These are phyloP conservation scores for Cryptus armator DNA, from an alignment of 2,888 invertebrate genomes.

Conservation along the genomic window DNA sequence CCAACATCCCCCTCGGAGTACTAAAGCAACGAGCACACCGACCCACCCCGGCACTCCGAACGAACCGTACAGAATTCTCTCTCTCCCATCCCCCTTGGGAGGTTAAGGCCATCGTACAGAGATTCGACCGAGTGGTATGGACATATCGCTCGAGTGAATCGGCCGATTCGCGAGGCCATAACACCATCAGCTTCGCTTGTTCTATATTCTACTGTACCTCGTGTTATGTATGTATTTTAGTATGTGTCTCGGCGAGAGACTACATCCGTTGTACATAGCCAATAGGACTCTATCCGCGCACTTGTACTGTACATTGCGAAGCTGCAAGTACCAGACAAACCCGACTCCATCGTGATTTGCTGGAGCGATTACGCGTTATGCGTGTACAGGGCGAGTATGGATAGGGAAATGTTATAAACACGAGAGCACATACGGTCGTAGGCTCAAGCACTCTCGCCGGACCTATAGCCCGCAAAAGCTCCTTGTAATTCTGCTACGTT, in stretches of 20 bases:
- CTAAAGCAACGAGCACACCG: slow-evolving; percentile 71
- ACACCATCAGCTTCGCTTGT: slow-evolving; percentile 59
- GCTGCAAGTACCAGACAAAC: slow-evolving; percentile 22
- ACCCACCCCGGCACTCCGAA: slow-evolving; percentile 29
- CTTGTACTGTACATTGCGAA: background rate
- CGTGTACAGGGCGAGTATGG: slow-evolving; percentile 56
- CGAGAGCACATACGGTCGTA: slow-evolving; percentile 37
- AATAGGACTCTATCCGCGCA: slow-evolving; percentile 2
- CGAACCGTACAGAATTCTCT: slow-evolving; percentile 42
- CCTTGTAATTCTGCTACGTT: slow-evolving; percentile 61
- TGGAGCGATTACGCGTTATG: slow-evolving; percentile 67
- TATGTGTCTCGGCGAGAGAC: slow-evolving; percentile 49
- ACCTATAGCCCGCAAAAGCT: slow-evolving; percentile 51
- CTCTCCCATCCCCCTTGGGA: slow-evolving; percentile 48
- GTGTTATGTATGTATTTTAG: slow-evolving; percentile 39
- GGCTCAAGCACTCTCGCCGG: slow-evolving; percentile 27
- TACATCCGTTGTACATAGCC: background rate
- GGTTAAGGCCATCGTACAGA: slow-evolving; percentile 70
- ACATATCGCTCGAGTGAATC: slow-evolving; percentile 68
- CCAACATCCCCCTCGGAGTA: slow-evolving; percentile 67
- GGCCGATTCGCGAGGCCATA: slow-evolving; percentile 67
- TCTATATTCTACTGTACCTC: slow-evolving; percentile 1
- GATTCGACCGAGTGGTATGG: slow-evolving; percentile 67
- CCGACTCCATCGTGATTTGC: slow-evolving; percentile 62
- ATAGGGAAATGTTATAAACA: slow-evolving; percentile 38